Evolutionary conservation across 1,140 invertebrate species (phyloP).

Genomic region (Drosophila ananassae): DNA sequence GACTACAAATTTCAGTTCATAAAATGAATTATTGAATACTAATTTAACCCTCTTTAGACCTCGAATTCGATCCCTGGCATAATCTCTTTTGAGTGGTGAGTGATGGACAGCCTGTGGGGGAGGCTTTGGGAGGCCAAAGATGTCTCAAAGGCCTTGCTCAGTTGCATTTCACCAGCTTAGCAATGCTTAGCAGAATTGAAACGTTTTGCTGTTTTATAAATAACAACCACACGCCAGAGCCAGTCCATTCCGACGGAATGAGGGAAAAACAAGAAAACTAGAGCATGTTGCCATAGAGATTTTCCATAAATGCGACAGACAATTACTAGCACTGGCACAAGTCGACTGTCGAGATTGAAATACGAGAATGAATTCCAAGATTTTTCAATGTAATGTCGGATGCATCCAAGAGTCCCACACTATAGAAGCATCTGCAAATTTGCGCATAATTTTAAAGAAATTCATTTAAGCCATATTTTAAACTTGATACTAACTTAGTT

Average conservation of each 20-base stretch:
- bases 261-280: slow-evolving; percentile 11
- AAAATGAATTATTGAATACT: too few relatives aligned
- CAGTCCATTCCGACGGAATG: not conserved
- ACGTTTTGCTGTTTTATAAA: slow-evolving; percentile 32
- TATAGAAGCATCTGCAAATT: too few relatives aligned
- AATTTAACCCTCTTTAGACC: not conserved
- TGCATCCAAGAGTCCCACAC: not conserved
- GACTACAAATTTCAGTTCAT: too few relatives aligned
- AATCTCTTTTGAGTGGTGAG: slow-evolving; percentile 38
- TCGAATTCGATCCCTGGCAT: not conserved
- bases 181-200: slow-evolving; percentile 49
- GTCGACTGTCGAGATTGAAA: slow-evolving; percentile 12
- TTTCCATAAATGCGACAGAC: slow-evolving; percentile 27
- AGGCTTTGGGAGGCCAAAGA: not conserved
- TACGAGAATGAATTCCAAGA: not conserved
- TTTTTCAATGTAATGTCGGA: slow-evolving; percentile 14
- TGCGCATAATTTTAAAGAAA: too few relatives aligned
- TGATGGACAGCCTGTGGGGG: slow-evolving; percentile 31
- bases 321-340: slow-evolving; percentile 22
- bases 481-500: too few relatives aligned
- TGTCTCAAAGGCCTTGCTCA: slow-evolving; percentile 24
- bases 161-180: slow-evolving; percentile 34
- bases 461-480: too few relatives aligned
- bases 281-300: slow-evolving; percentile 28
- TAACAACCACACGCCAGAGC: slow-evolving; percentile 1